phyloP scores from a whole-genome alignment of 2,888 invertebrate species.

The Acanthosepion lycidas region DNA sequence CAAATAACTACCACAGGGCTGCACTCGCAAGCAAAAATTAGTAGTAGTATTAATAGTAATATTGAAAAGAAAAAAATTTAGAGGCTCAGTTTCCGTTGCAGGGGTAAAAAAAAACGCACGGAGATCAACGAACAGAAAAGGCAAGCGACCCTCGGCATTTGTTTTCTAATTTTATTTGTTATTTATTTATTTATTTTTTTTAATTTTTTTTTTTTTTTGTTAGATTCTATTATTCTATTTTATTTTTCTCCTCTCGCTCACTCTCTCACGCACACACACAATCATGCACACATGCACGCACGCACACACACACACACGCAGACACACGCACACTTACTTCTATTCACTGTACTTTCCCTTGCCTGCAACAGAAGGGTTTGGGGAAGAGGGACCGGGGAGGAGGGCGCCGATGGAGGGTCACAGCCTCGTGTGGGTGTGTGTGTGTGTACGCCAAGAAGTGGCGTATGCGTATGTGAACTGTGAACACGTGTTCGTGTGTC shows the following conservation, averaged over 20 bases:
- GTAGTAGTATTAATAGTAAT: not conserved
- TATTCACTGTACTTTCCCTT: not conserved
- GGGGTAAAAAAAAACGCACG: not conserved
- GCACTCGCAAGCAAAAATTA: not conserved
- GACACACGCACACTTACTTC: not conserved
- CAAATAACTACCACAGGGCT: not conserved
- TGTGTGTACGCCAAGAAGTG: not conserved
- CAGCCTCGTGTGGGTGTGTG: not conserved
- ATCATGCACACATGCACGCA: not conserved
- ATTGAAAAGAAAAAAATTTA: not conserved
- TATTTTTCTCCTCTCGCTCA: not conserved
- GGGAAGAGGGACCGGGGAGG: not conserved
- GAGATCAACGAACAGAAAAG: no score
- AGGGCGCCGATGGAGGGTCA: not conserved
- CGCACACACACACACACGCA: slow-evolving; percentile 11
- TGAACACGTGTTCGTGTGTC: not conserved
- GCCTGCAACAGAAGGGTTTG: not conserved
- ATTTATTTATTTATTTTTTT: no score
- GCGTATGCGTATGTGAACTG: not conserved
- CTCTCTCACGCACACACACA: not conserved
- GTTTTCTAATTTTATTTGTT: not conserved
- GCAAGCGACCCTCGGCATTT: no score
- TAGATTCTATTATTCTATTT: not conserved
- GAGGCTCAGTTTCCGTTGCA: not conserved
- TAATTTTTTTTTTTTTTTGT: no score